Evolutionary conservation across 2,797 vertebrate genomes (phyloP).

Genomic region (Staurois parvus): DNA sequence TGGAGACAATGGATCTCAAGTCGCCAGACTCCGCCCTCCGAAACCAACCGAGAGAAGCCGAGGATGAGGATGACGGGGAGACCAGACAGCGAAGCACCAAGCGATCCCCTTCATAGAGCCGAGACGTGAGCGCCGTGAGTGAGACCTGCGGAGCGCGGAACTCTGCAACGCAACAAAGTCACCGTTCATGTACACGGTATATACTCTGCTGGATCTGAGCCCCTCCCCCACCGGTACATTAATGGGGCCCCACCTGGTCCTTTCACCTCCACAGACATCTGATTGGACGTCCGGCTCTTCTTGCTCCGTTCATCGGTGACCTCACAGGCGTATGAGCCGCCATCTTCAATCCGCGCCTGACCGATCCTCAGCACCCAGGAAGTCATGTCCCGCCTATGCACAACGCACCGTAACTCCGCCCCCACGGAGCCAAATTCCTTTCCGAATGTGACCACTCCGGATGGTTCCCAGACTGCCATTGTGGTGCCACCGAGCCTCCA

Average conservation of each 20-base stretch:
- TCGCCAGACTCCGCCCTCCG: background rate
- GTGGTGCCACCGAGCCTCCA: conserved; percentile 74
- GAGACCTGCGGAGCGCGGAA: conserved; percentile 72
- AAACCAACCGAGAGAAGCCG: conserved; percentile 82
- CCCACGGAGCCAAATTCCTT: conserved; percentile 67
- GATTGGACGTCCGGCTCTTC: conserved; percentile 68
- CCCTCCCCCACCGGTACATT: too few relatives aligned
- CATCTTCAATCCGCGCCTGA: conserved; percentile 73
- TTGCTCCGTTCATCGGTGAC: conserved; percentile 73
- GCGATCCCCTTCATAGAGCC: conserved; percentile 72
- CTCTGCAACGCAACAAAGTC: conserved; percentile 67
- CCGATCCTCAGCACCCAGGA: conserved; percentile 77
- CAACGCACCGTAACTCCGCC: conserved; percentile 74
- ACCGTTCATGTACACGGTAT: too few relatives aligned
- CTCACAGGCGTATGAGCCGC: conserved; percentile 79
- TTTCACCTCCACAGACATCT: conserved; percentile 63
- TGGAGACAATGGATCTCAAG: conserved; percentile 69
- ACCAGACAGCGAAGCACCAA: conserved; percentile 78
- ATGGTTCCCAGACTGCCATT: conserved; percentile 75
- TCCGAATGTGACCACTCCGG: conserved; percentile 74
- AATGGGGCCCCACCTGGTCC: background rate
- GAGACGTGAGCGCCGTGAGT: conserved; percentile 32
- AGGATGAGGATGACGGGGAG: conserved; percentile 64
- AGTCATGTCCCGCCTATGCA: conserved; percentile 69
- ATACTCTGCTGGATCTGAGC: too few relatives aligned